Conservation (phyloP, 1,140 invertebrate genomes). For the Nomia melanderi region DNA sequence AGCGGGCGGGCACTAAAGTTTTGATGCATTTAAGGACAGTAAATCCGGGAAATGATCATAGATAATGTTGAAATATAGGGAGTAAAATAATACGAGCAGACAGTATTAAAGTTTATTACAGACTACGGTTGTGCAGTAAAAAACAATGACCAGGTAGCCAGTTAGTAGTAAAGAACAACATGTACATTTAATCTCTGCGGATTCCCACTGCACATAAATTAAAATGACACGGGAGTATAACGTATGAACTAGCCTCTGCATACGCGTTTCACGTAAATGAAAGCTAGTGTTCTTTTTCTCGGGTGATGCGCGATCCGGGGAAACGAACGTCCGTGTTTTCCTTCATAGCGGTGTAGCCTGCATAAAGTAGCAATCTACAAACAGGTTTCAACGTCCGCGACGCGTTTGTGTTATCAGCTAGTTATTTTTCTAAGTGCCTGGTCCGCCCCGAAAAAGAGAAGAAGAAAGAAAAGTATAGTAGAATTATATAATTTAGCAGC, state of each 20-base stretch:
- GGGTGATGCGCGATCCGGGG: background rate
- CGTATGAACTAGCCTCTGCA: background rate
- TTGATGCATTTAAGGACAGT: too few relatives aligned
- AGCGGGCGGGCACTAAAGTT: too few relatives aligned
- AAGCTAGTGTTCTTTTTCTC: background rate
- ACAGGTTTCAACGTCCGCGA: background rate
- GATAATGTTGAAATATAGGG: background rate
- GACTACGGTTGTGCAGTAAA: background rate
- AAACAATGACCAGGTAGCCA: background rate
- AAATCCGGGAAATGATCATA: background rate
- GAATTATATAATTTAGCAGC: too few relatives aligned
- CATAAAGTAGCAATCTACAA: background rate
- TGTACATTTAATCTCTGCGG: background rate
- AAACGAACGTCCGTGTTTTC: background rate
- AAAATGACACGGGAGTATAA: background rate
- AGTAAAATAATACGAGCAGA: background rate
- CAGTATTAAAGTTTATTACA: background rate
- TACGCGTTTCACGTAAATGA: background rate
- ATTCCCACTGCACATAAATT: background rate
- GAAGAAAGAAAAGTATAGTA: too few relatives aligned
- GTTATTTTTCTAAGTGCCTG: too few relatives aligned
- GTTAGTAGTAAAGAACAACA: background rate
- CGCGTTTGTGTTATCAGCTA: too few relatives aligned
- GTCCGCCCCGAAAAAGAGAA: too few relatives aligned
- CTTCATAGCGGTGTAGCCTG: background rate